A percentile compares a stretch with the other conserved stretches of the same genome.
phyloP scores from a whole-genome alignment of 2,113 vertebrate species.

The Colaptes auratus region DNA sequence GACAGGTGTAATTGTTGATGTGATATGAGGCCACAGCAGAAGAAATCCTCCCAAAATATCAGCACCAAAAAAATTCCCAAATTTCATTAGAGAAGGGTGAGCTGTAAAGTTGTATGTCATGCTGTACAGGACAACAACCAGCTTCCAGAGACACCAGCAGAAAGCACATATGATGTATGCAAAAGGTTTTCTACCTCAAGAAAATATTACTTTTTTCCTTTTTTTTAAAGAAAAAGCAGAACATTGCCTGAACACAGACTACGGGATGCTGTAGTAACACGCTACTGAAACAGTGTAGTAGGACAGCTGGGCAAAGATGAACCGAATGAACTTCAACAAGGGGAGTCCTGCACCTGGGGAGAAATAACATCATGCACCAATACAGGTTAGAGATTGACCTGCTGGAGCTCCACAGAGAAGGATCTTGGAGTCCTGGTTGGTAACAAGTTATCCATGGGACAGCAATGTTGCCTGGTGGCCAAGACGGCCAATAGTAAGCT shows the following conservation, averaged over 20 bases:
- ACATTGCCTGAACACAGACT: neutral
- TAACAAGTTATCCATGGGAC: too few species aligned
- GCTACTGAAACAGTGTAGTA: neutral
- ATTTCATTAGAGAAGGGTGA: neutral
- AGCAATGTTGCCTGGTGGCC: too few species aligned
- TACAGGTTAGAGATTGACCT: too few species aligned
- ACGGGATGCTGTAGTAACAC: neutral
- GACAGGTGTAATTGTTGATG: neutral
- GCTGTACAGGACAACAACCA: neutral
- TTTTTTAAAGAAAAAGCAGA: too few species aligned
- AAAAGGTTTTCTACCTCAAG: neutral
- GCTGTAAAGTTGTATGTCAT: neutral
- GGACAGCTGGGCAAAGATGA: too few species aligned
- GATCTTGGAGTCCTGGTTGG: too few species aligned
- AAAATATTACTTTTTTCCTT: neutral
- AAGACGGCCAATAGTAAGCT: too few species aligned
- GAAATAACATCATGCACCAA: too few species aligned
- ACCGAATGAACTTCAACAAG: too few species aligned
- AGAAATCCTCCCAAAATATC: neutral
- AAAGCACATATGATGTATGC: neutral
- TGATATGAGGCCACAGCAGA: neutral
- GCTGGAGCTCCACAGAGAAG: too few species aligned
- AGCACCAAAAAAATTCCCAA: neutral
- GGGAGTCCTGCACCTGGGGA: too few species aligned
- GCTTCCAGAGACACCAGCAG: neutral